A percentile compares a stretch with the other conserved stretches of the same genome.
These are phyloP conservation scores for Phrynocephalus forsythii DNA, from an alignment of 2,797 vertebrate genomes.

Conservation along the genomic window DNA sequence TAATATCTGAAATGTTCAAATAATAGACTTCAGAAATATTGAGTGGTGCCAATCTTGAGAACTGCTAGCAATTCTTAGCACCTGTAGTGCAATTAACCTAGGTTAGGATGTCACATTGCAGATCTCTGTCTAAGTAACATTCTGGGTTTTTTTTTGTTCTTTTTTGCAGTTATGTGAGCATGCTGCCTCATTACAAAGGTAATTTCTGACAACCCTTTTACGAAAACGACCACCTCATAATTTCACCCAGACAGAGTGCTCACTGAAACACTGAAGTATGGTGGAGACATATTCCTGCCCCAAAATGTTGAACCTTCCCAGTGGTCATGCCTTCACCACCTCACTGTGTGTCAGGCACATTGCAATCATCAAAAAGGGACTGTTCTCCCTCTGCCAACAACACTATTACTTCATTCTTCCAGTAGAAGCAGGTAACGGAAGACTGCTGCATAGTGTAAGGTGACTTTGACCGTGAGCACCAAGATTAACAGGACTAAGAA, in stretches of 20 bases:
- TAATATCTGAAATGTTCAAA: neutral
- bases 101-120: neutral
- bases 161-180: neutral
- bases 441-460: too few species aligned
- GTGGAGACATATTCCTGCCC: neutral
- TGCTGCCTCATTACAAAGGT: neutral
- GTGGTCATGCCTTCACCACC: neutral
- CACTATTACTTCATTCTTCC: too few species aligned
- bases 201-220: neutral
- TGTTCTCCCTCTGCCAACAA: too few species aligned
- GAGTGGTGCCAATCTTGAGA: neutral
- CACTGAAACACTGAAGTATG: too few species aligned
- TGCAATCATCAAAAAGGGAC: neutral
- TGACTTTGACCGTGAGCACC: too few species aligned
- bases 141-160: neutral
- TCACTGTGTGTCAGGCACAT: neutral
- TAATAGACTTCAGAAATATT: neutral
- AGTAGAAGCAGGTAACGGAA: too few species aligned
- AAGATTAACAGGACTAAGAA: too few species aligned
- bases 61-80: neutral
- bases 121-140: neutral
- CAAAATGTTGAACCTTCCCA: neutral
- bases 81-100: neutral
- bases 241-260: neutral
- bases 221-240: neutral